Evolutionary conservation across 2,113 vertebrate genomes (phyloP), one percentile per base, ranked within the genome.

Genomic region (Turdus rufiventris): DNA sequence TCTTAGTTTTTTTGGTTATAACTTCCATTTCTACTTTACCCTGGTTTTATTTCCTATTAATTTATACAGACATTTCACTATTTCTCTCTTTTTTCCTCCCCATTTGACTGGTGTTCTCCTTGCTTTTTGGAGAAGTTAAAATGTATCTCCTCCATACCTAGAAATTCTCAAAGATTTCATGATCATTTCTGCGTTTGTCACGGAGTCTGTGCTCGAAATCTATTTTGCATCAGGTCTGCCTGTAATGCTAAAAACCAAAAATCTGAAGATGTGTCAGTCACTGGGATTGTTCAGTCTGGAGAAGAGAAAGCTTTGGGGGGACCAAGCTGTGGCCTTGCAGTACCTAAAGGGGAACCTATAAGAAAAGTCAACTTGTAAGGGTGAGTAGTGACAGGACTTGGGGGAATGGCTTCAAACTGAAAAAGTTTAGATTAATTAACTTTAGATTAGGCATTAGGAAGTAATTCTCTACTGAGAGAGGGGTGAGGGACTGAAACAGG

Each of bases 381-480:
- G 25, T 0, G 1, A 58, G 17, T 8, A 31, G 25, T 29, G 34
- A 29, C 34, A 50, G 51, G 31, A 51, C 9, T 7, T 1, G 1
- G 25, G 6, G 9, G 18, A 36, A 36, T 43, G 33, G 36, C 26
- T 60, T 36, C 53, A 43, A 26, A 21, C 36, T 8, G 21, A 19
- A 58, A 14, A 58, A 17, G 4, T 36, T 43, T 36, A 15, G 31
- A 36, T 51, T 21, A 38, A 38, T 10, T 38, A 38, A 38, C 38
- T 38, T 38, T 10, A 38, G 38, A 38, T 38, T 38, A 38, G 38
- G 12, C 38, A 38, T 38, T 38, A 38, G 38, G 38, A 38, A 38
- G 38, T 10, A 38, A 38, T 38, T 38, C 38, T 38, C 38, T 38
- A 38, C 12, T 38, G 38, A 38, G 38, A 38, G 38, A 38, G 38